Conservation (phyloP, 2,888 invertebrate species). For the Syrista parreyssii region DNA sequence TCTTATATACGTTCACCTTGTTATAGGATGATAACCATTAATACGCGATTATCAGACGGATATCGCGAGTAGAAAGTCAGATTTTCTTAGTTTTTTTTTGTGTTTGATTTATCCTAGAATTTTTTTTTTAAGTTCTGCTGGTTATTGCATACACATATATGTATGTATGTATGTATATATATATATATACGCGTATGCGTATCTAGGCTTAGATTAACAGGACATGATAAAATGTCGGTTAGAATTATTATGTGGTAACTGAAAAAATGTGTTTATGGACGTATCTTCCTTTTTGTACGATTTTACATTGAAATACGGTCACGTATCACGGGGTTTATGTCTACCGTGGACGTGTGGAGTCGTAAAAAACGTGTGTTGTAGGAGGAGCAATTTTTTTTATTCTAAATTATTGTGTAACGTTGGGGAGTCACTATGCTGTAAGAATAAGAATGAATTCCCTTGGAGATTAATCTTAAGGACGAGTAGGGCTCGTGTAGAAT, state of each 20-base stretch:
- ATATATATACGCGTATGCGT: neutral
- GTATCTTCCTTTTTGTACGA: neutral
- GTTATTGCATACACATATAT: neutral
- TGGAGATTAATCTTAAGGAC: neutral
- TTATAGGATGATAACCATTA: conserved; percentile 11
- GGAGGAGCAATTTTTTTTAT: neutral
- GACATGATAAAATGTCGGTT: neutral
- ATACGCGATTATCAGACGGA: conserved; percentile 16
- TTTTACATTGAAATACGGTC: neutral
- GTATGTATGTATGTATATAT: neutral
- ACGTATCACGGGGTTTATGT: neutral
- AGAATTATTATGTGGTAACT: neutral
- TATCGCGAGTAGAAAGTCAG: neutral
- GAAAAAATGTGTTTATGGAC: neutral
- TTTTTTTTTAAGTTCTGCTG: neutral
- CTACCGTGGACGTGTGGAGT: neutral
- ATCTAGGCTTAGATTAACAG: neutral
- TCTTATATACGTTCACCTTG: neutral
- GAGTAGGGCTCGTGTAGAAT: neutral
- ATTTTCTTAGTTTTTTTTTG: neutral
- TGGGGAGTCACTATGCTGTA: neutral
- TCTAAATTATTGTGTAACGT: neutral
- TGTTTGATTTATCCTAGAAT: neutral
- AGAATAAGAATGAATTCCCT: neutral
- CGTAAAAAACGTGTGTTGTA: neutral